Evolutionary conservation across 1,140 invertebrate species (phyloP), one percentile per base, ranked within the genome.

Genomic region (Gryon sp.): DNA sequence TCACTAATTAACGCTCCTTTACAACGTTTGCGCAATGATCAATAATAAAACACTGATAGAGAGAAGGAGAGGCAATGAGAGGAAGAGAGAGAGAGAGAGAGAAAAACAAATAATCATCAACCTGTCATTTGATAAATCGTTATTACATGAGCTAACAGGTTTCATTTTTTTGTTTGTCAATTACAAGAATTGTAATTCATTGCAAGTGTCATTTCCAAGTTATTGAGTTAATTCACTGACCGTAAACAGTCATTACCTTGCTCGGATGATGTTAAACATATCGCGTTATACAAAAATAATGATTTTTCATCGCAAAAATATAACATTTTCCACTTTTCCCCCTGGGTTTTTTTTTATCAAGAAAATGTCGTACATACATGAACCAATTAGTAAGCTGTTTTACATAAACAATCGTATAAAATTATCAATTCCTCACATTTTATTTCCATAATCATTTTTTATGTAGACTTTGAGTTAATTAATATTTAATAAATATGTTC

Each of bases 201-300:
- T 38, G 19, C 11, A 8, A 14, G 16, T 55, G 62, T 66, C 48
- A 28, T 55, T 36, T 22, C n/a, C 19, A 28, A 46, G 45, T 65
- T 43, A 45, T 14, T 22, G 50, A 24, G 62, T 19, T 38, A 12
- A 36, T 46, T 66, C 30, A 46, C 55, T 66, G 55, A 53, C 22
- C 20, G 30, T 28, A 36, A 55, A 46, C 22, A 55, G 22, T 55
- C 40, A 66, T 66, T 66, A 55, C 48, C 24, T 41, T 32, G 60
- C 40, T 43, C 9, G 5, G 14, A 18, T 18, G 14, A n/a, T 53
- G 48, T 66, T 46, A 53, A 66, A 53, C 62, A 55, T n/a, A 16
- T 4, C 0, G 34, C 9, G 1, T 19, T 22, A 43, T 36, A 66
- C 46, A 46, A 36, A 18, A 20, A 3, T 18, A 1, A 60, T 46